phyloP scores from a whole-genome alignment of 2,888 invertebrate species.

The Eupeodes luniger region DNA sequence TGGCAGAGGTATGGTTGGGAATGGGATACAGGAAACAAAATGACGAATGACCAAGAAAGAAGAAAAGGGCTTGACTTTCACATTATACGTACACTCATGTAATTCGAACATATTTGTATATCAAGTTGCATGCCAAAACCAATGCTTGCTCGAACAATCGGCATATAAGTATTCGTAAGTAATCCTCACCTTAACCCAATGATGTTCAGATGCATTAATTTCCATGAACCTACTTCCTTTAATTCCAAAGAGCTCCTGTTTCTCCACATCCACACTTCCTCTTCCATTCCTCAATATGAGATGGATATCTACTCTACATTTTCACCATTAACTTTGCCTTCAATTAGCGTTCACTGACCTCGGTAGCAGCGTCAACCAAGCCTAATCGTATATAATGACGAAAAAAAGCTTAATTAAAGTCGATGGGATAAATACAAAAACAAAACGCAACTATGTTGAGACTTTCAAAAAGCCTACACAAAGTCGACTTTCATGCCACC shows the following conservation, averaged over 20 bases:
- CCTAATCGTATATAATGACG: conserved; percentile 19
- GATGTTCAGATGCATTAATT: conserved; percentile 36
- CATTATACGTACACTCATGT: conserved; percentile 21
- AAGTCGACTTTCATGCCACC: conserved; percentile 63
- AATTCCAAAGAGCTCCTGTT: not conserved
- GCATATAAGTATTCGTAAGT: not conserved
- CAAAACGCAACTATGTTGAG: conserved; percentile 24
- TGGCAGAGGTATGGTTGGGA: too few species aligned
- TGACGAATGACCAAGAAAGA: conserved; percentile 29
- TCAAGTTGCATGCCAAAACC: conserved; percentile 53
- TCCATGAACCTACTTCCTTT: conserved; percentile 23
- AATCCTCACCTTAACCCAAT: conserved; percentile 67
- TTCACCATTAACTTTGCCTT: conserved; percentile 60
- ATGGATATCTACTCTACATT: conserved; percentile 39
- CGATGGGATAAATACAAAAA: conserved; percentile 7
- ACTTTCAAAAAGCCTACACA: conserved; percentile 69
- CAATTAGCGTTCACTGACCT: conserved; percentile 70
- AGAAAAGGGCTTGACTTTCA: conserved; percentile 65
- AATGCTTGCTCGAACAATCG: not conserved
- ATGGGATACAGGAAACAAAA: conserved; percentile 50
- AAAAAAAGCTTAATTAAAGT: not conserved
- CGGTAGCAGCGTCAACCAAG: conserved; percentile 32
- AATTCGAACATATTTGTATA: conserved; percentile 16
- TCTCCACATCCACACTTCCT: not conserved
- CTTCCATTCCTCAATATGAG: conserved; percentile 2